These are phyloP conservation scores for Apotomis betuletana DNA, from an alignment of 2,888 invertebrate genomes.

Conservation along the genomic window DNA sequence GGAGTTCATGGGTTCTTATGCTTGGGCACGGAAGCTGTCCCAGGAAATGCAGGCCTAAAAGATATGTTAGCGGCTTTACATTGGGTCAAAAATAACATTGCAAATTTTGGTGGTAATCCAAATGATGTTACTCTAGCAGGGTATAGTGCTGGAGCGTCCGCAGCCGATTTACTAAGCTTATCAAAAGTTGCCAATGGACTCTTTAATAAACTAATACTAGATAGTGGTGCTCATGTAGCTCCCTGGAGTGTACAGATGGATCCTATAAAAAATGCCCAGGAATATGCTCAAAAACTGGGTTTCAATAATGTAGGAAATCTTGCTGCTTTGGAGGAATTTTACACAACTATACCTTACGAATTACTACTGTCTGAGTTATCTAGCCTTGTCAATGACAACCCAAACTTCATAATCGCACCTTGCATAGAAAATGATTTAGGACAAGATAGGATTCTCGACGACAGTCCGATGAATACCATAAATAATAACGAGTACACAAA, in stretches of 20 bases:
- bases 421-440: slow-evolving; percentile 23
- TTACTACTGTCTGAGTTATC: slow-evolving; percentile 10
- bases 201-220: slow-evolving; percentile 20
- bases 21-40: slow-evolving; percentile 40
- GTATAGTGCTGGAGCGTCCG: slow-evolving; percentile 14
- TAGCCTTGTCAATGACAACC: neutral
- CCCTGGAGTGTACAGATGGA: slow-evolving; percentile 27
- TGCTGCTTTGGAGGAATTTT: slow-evolving; percentile 14
- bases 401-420: neutral
- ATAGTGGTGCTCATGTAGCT: slow-evolving; percentile 11
- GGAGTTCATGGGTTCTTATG: slow-evolving; percentile 41
- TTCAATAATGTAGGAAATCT: neutral
- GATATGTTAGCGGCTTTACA: slow-evolving; percentile 18
- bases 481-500: slow-evolving; percentile 52
- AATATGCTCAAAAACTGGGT: slow-evolving; percentile 10
- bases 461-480: slow-evolving; percentile 57
- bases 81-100: slow-evolving; percentile 31
- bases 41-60: slow-evolving; percentile 39
- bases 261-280: slow-evolving; percentile 15
- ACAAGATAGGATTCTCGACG: slow-evolving; percentile 54
- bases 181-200: slow-evolving; percentile 13
- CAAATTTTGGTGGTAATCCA: slow-evolving; percentile 26
- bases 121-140: slow-evolving; percentile 27
- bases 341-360: slow-evolving; percentile 12
- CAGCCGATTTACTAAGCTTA: slow-evolving; percentile 16